phyloP scores from a whole-genome alignment of 2,888 invertebrate species.

The Ophraella communa region DNA sequence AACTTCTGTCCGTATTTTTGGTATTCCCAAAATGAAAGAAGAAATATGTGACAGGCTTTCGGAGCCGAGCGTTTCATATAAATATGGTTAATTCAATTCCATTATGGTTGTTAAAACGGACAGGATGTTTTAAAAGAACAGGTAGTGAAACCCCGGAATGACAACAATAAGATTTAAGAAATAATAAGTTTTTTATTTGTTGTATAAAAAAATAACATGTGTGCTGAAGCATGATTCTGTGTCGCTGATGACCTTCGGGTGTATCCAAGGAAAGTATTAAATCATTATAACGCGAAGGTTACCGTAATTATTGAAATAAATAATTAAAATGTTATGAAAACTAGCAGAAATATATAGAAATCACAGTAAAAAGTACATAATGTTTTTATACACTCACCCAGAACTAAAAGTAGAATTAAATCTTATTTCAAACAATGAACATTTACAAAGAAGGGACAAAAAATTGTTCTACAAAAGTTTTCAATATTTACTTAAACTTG shows the following conservation, averaged over 20 bases:
- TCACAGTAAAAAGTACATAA: neutral
- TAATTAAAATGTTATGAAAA: neutral
- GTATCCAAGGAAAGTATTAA: constrained; percentile 10
- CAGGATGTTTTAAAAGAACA: neutral
- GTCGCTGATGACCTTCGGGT: neutral
- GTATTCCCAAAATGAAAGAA: no score
- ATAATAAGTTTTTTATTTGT: neutral
- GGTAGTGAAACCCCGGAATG: neutral
- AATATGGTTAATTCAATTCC: no score
- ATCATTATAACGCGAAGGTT: constrained; percentile 12
- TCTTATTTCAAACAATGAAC: neutral
- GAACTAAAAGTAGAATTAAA: neutral
- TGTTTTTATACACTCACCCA: neutral
- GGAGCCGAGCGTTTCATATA: neutral
- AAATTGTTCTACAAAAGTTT: no score
- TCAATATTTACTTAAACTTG: no score
- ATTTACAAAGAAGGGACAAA: no score
- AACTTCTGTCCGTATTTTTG: no score
- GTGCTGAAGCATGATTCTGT: neutral
- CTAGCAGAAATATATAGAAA: neutral
- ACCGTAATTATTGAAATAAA: neutral
- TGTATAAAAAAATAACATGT: neutral
- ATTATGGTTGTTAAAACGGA: neutral
- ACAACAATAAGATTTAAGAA: neutral
- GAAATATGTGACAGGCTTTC: no score